phyloP scores from a whole-genome alignment of 2,113 vertebrate species.

The Thamnaconus septentrionalis region DNA sequence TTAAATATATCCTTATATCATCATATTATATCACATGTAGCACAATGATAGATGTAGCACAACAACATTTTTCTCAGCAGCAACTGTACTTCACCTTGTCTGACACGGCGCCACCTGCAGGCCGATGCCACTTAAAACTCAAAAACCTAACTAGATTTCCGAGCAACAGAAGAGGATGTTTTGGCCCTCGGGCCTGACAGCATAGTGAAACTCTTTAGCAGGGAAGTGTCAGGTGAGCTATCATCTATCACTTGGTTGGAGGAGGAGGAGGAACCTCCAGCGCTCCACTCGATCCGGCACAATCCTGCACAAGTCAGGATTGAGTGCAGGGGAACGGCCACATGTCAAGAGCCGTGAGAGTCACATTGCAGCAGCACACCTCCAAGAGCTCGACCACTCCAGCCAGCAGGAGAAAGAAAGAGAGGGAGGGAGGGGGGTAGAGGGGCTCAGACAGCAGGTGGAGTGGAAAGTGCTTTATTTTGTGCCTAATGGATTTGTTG shows the following conservation, averaged over 20 bases:
- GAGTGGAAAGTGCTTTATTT: not conserved
- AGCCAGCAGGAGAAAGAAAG: too few species aligned
- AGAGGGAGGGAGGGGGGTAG: not conserved
- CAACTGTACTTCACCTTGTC: too few species aligned
- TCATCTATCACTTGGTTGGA: conserved; percentile 26
- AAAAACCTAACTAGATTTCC: not conserved
- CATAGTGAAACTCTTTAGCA: conserved; percentile 37
- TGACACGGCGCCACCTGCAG: too few species aligned
- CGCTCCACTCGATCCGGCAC: too few species aligned
- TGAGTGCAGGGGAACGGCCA: conserved; percentile 15
- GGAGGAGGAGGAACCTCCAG: conserved; percentile 15
- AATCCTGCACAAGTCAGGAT: conserved; percentile 17
- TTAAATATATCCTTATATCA: too few species aligned
- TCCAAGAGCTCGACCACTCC: conserved; percentile 11
- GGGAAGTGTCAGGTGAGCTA: conserved; percentile 35
- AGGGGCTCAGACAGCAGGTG: not conserved
- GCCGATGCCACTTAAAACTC: too few species aligned
- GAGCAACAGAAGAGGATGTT: conserved; percentile 23
- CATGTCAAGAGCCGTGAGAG: conserved; percentile 7
- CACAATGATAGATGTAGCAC: too few species aligned
- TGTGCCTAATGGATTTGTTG: not conserved
- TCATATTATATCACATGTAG: too few species aligned
- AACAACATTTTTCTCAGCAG: too few species aligned
- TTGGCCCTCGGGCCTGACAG: conserved; percentile 38
- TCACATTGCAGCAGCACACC: conserved; percentile 5